Conservation (phyloP, 2,888 invertebrate genomes). For the Ennomos fuscantarius region DNA sequence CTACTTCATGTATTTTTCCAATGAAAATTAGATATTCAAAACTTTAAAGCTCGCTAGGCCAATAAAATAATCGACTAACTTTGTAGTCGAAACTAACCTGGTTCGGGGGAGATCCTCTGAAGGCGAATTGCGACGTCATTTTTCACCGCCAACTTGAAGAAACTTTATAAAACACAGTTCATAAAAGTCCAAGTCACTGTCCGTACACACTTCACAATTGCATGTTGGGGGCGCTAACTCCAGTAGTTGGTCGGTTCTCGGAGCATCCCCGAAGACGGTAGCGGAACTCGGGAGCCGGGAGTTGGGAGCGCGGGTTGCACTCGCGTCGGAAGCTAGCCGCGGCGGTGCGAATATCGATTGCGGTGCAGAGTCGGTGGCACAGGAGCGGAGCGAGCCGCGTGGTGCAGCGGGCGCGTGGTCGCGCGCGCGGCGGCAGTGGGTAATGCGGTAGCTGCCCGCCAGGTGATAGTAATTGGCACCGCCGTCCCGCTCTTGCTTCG, state of each 20-base stretch:
- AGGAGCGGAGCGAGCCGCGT: conserved; percentile 71
- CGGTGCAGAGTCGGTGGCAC: conserved; percentile 69
- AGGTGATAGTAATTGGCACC: conserved; percentile 87
- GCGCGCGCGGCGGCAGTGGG: conserved; percentile 85
- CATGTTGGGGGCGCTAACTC: conserved; percentile 62
- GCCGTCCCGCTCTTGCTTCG: conserved; percentile 81
- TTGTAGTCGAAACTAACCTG: conserved; percentile 66
- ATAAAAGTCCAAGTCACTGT: conserved; percentile 69
- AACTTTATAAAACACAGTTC: conserved; percentile 63
- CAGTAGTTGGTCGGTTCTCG: conserved; percentile 45
- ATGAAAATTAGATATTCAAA: conserved; percentile 3
- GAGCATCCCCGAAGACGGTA: conserved; percentile 52
- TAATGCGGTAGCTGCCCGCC: conserved; percentile 87
- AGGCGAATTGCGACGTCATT: conserved; percentile 84
- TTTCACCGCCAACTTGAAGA: conserved; percentile 56
- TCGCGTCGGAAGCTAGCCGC: conserved; percentile 53
- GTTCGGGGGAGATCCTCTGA: conserved; percentile 82
- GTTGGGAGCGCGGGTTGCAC: conserved; percentile 58
- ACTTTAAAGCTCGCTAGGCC: conserved; percentile 56
- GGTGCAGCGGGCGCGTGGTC: conserved; percentile 85
- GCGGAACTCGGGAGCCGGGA: conserved; percentile 27
- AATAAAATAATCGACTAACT: conserved; percentile 24
- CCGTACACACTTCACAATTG: conserved; percentile 68
- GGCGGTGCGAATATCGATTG: conserved; percentile 70
- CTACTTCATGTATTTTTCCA: conserved; percentile 3